These are phyloP conservation scores for Neoseiulus cucumeris DNA, from an alignment of 1,140 invertebrate genomes.

Conservation along the genomic window DNA sequence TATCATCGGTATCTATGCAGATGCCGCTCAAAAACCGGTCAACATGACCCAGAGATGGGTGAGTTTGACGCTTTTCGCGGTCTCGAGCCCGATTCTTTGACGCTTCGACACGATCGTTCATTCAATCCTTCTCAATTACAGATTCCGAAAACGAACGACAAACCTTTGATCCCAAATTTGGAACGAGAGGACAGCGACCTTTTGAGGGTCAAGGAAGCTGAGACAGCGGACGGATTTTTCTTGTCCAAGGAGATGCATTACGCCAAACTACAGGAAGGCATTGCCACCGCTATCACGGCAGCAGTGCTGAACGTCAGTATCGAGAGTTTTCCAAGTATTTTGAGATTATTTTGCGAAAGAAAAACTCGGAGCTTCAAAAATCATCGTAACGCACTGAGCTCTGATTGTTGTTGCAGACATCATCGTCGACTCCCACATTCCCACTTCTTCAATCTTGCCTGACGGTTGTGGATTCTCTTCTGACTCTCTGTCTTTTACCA, in stretches of 20 bases:
- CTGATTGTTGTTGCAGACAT: neutral
- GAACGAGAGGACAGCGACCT: neutral
- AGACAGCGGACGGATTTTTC: neutral
- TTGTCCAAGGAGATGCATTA: neutral
- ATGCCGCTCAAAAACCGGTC: neutral
- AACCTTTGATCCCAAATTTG: neutral
- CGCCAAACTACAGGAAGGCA: slow-evolving; percentile 4
- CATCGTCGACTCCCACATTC: neutral
- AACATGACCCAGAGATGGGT: slow-evolving; percentile 5
- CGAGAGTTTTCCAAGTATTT: no score
- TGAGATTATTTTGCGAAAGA: no score
- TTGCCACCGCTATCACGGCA: neutral
- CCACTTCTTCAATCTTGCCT: neutral
- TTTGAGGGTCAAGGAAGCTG: neutral
- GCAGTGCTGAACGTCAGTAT: neutral
- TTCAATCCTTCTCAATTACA: neutral
- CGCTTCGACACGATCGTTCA: no score
- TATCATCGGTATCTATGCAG: neutral
- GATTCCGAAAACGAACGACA: neutral
- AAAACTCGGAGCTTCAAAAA: no score
- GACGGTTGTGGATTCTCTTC: neutral
- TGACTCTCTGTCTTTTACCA: neutral
- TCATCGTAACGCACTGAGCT: no score
- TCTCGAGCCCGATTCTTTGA: no score
- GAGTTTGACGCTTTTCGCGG: neutral